phyloP scores from a whole-genome alignment of 2,888 invertebrate species.

The Zele albiditarsus region DNA sequence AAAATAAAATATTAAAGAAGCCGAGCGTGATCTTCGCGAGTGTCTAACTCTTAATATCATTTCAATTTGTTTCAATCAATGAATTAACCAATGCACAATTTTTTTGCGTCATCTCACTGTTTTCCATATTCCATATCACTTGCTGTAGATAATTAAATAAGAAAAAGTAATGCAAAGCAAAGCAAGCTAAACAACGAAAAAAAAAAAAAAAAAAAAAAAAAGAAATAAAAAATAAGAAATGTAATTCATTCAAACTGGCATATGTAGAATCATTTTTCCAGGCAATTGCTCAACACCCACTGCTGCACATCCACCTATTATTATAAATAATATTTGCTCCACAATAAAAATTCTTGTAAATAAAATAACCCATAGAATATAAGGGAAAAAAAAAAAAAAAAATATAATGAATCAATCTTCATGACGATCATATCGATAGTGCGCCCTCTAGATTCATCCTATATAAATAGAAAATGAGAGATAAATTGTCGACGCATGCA shows the following conservation, averaged over 20 bases:
- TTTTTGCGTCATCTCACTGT: not conserved
- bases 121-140: slow-evolving; percentile 1
- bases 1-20: slow-evolving; percentile 36
- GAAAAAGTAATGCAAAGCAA: not conserved
- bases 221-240: not conserved
- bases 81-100: not conserved
- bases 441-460: not conserved
- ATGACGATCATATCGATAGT: not conserved
- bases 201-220: not conserved
- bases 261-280: slow-evolving; percentile 17
- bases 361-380: not conserved
- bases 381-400: not conserved
- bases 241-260: not conserved
- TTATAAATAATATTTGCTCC: not conserved
- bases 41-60: slow-evolving; percentile 1
- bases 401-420: not conserved
- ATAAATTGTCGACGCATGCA: not conserved
- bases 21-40: slow-evolving; percentile 39
- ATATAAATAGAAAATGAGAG: not conserved
- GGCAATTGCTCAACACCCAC: not conserved
- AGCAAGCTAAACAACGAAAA: not conserved
- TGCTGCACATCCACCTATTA: not conserved
- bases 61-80: not conserved
- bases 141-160: not conserved
- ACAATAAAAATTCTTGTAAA: not conserved